phyloP scores from a whole-genome alignment of 1,140 invertebrate species.

The Pseudoatta argentina region DNA sequence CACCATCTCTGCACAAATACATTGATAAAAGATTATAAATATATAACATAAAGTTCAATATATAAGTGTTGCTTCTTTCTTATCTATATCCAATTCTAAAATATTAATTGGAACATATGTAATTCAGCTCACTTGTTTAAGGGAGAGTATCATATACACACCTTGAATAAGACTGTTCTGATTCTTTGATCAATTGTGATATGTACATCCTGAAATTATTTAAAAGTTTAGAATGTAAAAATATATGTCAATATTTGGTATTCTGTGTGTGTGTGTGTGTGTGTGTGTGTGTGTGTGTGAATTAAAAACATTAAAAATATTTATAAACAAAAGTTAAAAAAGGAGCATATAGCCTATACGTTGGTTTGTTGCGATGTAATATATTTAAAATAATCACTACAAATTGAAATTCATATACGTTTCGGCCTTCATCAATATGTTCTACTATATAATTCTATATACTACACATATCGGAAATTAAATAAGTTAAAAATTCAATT shows the following conservation, averaged over 20 bases:
- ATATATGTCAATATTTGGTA: slow-evolving; percentile 23
- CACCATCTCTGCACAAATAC: slow-evolving; percentile 72
- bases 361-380: too few species aligned
- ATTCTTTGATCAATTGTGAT: slow-evolving; percentile 79
- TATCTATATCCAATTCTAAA: neutral
- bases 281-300: too few species aligned
- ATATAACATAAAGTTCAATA: neutral
- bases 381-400: too few species aligned
- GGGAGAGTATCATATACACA: slow-evolving; percentile 54
- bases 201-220: slow-evolving; percentile 76
- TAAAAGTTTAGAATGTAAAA: slow-evolving; percentile 20
- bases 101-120: slow-evolving; percentile 1
- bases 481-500: too few species aligned
- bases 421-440: too few species aligned
- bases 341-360: too few species aligned
- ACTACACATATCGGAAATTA: too few species aligned
- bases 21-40: slow-evolving; percentile 38
- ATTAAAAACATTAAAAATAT: neutral
- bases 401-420: too few species aligned
- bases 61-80: too few species aligned
- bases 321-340: neutral
- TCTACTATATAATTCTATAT: too few species aligned
- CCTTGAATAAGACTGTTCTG: slow-evolving; percentile 69
- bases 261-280: neutral
- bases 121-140: slow-evolving; percentile 1